These are phyloP conservation scores for Microchirus variegatus DNA, from an alignment of 2,797 vertebrate genomes.

Conservation along the genomic window DNA sequence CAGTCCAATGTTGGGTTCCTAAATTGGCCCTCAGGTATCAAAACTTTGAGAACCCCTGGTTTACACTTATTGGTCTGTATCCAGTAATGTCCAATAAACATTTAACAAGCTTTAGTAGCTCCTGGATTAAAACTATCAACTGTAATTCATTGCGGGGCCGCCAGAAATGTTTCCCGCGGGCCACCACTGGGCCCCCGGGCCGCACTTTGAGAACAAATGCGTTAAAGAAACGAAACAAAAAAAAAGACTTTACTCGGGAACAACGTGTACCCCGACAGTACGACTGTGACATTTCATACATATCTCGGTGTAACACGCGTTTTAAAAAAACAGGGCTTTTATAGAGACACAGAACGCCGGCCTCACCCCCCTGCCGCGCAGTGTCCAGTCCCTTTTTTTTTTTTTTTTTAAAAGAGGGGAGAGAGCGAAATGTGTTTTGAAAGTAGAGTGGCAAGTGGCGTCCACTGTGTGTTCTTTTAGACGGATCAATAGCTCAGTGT, in stretches of 20 bases:
- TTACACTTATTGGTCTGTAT: too few relatives aligned
- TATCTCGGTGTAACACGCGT: slow-evolving; percentile 30
- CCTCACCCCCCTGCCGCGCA: slow-evolving; percentile 57
- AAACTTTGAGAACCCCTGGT: too few relatives aligned
- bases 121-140: too few relatives aligned
- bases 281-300: slow-evolving; percentile 50
- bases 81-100: too few relatives aligned
- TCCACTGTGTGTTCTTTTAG: slow-evolving; percentile 87
- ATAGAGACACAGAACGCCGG: slow-evolving; percentile 56
- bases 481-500: slow-evolving; percentile 90
- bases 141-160: too few relatives aligned
- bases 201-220: too few relatives aligned
- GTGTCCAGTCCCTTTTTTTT: slow-evolving; percentile 62
- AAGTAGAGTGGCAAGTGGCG: slow-evolving; percentile 82
- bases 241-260: slow-evolving; percentile 17
- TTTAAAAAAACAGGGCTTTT: slow-evolving; percentile 55
- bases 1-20: too few relatives aligned
- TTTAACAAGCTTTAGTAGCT: too few relatives aligned
- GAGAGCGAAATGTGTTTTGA: slow-evolving; percentile 82
- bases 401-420: too few relatives aligned
- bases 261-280: slow-evolving; percentile 27
- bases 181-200: too few relatives aligned
- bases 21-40: too few relatives aligned
- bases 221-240: slow-evolving; percentile 23
- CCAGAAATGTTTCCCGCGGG: too few relatives aligned